Evolutionary conservation across 1,140 invertebrate species (phyloP), one percentile per base, ranked within the genome.

Genomic region (Hyposmocoma kahamanoa): DNA sequence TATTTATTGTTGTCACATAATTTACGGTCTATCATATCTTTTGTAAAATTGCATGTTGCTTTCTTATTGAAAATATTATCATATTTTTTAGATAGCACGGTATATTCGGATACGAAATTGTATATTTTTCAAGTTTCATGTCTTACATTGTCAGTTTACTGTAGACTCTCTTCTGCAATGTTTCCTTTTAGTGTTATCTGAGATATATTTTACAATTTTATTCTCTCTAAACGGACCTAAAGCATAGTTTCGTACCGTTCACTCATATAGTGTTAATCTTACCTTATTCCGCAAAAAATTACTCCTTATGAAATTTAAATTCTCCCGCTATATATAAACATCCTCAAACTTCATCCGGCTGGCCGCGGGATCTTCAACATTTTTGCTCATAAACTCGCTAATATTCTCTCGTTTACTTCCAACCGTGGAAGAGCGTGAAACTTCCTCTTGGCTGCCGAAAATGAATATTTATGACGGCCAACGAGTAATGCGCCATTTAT

Each of bases 401-500:
- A 84, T 82, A 82, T 81, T 77, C 78, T 61, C 67, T 67, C 70
- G 67, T 73, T 68, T 76, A 70, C 72, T 74, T 75, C 60, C 61
- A 63, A 61, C 59, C 59, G 66, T 65, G 62, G 62, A 68, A 66
- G 64, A 72, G 57, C 67, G 62, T 61, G 68, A 72, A 84, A 82
- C 72, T 84, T 82, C 72, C 64, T 72, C 69, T 67, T 67, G 63
- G 67, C 70, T 72, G 67, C 70, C 59, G 63, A 79, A 82, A 81
- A 84, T 84, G 77, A 84, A 84, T 84, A 84, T 84, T 84, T 84
- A 84, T 78, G 68, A 73, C 71, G 59, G 67, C 68, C 69, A 70
- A 67, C 65, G 66, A 72, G 70, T 75, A 75, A 74, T 71, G 68
- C 66, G 58, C 64, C 74, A 68, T 80, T 82, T 82, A 79, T 82